Percentiles rank a stretch among this genome's conserved stretches.
phyloP scores from a whole-genome alignment of 2,113 vertebrate species.

The Hippocampus zosterae region DNA sequence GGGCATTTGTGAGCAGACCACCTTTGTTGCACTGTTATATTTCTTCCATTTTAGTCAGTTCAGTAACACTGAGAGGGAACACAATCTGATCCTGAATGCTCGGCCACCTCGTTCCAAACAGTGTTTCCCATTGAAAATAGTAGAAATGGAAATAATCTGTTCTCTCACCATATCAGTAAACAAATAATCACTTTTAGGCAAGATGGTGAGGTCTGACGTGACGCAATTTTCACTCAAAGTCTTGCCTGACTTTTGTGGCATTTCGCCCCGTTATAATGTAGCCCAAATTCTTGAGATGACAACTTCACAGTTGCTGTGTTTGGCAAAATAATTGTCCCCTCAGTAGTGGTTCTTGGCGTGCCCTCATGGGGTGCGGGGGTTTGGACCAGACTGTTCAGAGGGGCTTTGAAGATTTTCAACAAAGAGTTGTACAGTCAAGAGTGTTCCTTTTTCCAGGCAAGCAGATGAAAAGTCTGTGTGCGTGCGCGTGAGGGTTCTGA shows the following conservation, averaged over 20 bases:
- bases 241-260: no score
- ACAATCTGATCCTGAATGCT: not conserved
- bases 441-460: not conserved
- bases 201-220: no score
- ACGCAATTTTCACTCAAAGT: not conserved
- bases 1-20: not conserved
- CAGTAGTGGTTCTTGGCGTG: not conserved
- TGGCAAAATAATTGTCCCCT: not conserved
- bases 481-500: slow-evolving; percentile 2
- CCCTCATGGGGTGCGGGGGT: not conserved
- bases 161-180: not conserved
- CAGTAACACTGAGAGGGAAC: not conserved
- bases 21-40: not conserved
- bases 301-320: not conserved
- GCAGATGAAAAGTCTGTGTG: slow-evolving; percentile 3
- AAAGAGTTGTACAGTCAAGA: not conserved
- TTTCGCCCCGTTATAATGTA: no score
- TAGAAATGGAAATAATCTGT: no score
- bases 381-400: not conserved
- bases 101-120: not conserved
- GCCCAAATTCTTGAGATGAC: not conserved
- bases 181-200: no score
- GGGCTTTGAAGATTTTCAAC: not conserved
- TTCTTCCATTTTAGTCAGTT: not conserved
- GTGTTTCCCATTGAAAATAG: not conserved